Evolutionary conservation across 2,888 invertebrate genomes (phyloP).

Genomic region (Aproaerema taeniolella): DNA sequence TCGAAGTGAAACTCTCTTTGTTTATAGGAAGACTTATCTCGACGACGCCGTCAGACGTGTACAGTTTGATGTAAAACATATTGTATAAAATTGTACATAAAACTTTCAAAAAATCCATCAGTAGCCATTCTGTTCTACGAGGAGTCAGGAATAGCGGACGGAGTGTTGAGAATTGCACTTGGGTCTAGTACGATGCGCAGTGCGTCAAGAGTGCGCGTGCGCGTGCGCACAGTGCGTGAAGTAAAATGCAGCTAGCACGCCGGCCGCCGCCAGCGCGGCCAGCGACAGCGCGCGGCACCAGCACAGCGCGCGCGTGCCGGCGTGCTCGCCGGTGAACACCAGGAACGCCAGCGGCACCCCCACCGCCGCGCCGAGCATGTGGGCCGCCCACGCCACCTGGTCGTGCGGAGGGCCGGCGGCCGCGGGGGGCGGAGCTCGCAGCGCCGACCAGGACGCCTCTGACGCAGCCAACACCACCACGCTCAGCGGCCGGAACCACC

Average conservation of each 20-base stretch:
- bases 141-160: constrained; percentile 36
- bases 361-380: constrained; percentile 81
- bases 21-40: too few species aligned
- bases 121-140: constrained; percentile 31
- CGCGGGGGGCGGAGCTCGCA: constrained; percentile 22
- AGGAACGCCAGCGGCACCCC: constrained; percentile 81
- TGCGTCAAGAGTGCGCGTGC: constrained; percentile 16
- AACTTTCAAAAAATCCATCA: constrained; percentile 28
- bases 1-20: too few species aligned
- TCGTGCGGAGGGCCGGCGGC: constrained; percentile 27
- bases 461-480: constrained; percentile 80
- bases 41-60: too few species aligned
- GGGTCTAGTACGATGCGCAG: too few species aligned
- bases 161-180: constrained; percentile 37
- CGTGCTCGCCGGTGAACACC: constrained; percentile 68
- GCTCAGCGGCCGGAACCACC: constrained; percentile 76
- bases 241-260: constrained; percentile 28
- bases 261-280: constrained; percentile 32
- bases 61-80: too few species aligned
- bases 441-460: constrained; percentile 72
- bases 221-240: constrained; percentile 32
- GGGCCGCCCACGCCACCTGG: constrained; percentile 83
- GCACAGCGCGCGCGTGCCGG: constrained; percentile 31
- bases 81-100: constrained; percentile 4
- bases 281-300: constrained; percentile 39